A percentile compares a stretch with the other conserved stretches of the same genome.
phyloP scores from a whole-genome alignment of 1,140 invertebrate species.

The Drosophila neocordata region DNA sequence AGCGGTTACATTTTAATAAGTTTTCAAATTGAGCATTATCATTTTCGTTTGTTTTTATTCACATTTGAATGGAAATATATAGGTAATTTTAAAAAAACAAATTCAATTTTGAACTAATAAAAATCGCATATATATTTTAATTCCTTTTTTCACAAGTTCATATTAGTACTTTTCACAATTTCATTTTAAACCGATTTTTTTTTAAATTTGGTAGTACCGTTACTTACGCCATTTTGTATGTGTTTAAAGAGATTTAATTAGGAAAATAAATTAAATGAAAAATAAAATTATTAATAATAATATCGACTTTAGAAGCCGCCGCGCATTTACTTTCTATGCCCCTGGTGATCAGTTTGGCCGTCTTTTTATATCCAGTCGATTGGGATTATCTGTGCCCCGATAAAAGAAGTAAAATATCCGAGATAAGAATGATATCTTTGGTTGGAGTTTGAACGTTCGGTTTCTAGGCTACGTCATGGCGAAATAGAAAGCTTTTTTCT shows the following conservation, averaged over 20 bases:
- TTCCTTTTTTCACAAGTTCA: too few species aligned
- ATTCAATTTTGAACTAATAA: too few species aligned
- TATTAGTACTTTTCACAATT: neutral
- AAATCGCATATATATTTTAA: too few species aligned
- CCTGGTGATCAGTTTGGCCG: conserved; percentile 7
- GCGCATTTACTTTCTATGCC: conserved; percentile 18
- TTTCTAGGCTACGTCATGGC: conserved; percentile 35
- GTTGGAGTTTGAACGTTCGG: conserved; percentile 2
- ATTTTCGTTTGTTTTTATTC: neutral
- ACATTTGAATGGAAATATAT: too few species aligned
- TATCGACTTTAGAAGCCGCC: neutral
- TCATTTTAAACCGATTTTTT: too few species aligned
- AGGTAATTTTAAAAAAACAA: too few species aligned
- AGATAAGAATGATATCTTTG: conserved; percentile 31
- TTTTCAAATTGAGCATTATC: neutral
- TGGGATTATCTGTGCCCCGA: conserved; percentile 27
- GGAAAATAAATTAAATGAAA: neutral
- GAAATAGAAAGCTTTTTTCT: conserved; percentile 31
- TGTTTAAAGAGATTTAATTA: conserved; percentile 22
- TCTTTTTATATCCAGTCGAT: conserved; percentile 35
- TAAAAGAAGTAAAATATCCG: neutral
- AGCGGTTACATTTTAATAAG: neutral
- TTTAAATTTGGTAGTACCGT: neutral
- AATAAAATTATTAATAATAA: conserved; percentile 3
- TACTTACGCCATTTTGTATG: conserved; percentile 59